A percentile compares a stretch with the other conserved stretches of the same genome.
Conservation (phyloP, 2,797 vertebrate species). For the Scarus forsteni region DNA sequence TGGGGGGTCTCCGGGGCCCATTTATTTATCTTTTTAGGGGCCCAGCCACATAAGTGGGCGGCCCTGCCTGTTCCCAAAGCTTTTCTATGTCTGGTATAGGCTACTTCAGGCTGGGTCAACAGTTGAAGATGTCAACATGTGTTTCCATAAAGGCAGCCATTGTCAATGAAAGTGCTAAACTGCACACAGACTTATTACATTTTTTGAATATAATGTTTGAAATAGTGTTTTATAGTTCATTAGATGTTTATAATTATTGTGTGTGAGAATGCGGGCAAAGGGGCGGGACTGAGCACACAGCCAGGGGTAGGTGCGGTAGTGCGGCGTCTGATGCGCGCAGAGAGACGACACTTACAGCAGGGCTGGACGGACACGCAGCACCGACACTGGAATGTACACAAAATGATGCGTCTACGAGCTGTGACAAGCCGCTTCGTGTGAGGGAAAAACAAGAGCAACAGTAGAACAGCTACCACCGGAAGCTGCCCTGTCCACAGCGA, state of each 20-base stretch:
- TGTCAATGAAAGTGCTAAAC: too few relatives aligned
- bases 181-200: too few relatives aligned
- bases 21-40: too few relatives aligned
- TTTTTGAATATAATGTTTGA: too few relatives aligned
- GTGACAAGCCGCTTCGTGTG: conserved; percentile 61
- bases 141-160: too few relatives aligned
- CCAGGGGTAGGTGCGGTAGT: conserved; percentile 73
- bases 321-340: conserved; percentile 67
- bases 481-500: conserved; percentile 25
- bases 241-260: conserved; percentile 20
- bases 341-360: conserved; percentile 38
- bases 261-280: conserved; percentile 60
- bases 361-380: conserved; percentile 38
- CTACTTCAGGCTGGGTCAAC: too few relatives aligned
- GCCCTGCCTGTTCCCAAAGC: too few relatives aligned
- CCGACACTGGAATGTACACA: conserved; percentile 57
- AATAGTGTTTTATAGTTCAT: not conserved
- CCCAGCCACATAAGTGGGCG: too few relatives aligned
- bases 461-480: conserved; percentile 17
- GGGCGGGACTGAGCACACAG: conserved; percentile 70
- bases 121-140: too few relatives aligned
- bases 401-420: conserved; percentile 70
- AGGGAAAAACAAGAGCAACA: conserved; percentile 25
- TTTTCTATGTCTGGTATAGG: too few relatives aligned
- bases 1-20: too few relatives aligned